Evolutionary conservation across 1,140 invertebrate genomes (phyloP).

Genomic region (Drosophila trapezifrons): DNA sequence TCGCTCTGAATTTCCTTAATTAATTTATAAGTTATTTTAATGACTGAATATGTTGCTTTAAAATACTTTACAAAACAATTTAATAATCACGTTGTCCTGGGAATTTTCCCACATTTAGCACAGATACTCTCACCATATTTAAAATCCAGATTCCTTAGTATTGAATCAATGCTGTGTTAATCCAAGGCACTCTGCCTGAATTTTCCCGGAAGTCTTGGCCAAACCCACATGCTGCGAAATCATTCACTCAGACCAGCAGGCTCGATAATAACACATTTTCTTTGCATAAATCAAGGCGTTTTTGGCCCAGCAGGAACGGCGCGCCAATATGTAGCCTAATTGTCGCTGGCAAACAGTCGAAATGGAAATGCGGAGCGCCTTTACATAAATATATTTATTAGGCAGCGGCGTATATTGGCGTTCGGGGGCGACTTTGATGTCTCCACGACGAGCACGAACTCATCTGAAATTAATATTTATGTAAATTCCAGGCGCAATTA

Average conservation of each 20-base stretch:
- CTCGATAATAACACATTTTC: conserved; percentile 50
- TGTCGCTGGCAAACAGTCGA: conserved; percentile 47
- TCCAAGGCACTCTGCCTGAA: not conserved
- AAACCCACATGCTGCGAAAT: conserved; percentile 60
- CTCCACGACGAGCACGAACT: conserved; percentile 30
- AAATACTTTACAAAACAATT: not conserved
- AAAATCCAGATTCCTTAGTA: not conserved
- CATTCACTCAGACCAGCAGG: conserved; percentile 47
- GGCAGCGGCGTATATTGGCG: conserved; percentile 31
- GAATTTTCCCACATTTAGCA: not conserved
- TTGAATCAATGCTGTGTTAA: conserved; percentile 1
- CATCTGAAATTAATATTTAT: conserved; percentile 59
- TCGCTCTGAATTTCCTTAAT: not conserved
- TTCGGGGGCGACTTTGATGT: conserved; percentile 58
- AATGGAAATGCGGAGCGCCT: conserved; percentile 59
- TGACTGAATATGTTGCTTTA: not conserved
- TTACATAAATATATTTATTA: conserved; percentile 77
- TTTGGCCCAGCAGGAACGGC: conserved; percentile 28
- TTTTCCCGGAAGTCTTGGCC: conserved; percentile 8
- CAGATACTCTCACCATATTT: not conserved
- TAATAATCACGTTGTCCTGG: too few relatives aligned
- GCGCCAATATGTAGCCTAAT: conserved; percentile 49
- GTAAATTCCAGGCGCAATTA: conserved; percentile 66
- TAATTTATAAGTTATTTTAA: not conserved
- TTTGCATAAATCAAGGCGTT: conserved; percentile 66